Evolutionary conservation across 2,888 invertebrate species (phyloP), one percentile per base, ranked within the genome.

Genomic region (Mesoligia furuncula): DNA sequence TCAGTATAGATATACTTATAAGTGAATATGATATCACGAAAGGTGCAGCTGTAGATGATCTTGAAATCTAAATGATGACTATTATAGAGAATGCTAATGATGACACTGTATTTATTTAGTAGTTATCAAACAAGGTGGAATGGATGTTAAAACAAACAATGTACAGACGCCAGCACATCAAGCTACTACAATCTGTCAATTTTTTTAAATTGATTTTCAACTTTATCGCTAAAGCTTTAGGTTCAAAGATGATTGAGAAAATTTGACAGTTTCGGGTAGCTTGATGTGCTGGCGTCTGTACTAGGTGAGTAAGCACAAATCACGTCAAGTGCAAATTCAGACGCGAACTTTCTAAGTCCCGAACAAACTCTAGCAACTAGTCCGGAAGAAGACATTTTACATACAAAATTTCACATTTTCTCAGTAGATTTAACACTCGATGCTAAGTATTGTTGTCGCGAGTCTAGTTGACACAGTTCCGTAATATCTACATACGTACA

Each of bases 401-500:
- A 62, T 42, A 73, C 36, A 68, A 65, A 73, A 80, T 73, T 57
- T 76, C 77, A 54, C n/a, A 71, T 73, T 77, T 76, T 42, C 85
- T 59, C 73, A 76, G 85, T 75, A 85, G 27, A 77, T 85, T 66
- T 68, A 61, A 72, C 73, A 59, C 69, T 74, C 31, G 7, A 68
- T 57, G 36, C 45, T 54, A 71, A 73, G 70, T 54, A 70, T 76
- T 85, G 83, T 74, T 51, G 57, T 20, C 51, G 70, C 59, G 66
- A 51, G 62, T 57, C 51, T 62, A 74, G 71, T 81, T 84, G 79
- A 80, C 86, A 82, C 75, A 66, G 76, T 82, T 78, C 78, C 36
- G 77, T 73, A 74, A 79, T 73, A 79, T 83, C 76, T 76, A 76
- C 82, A 84, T 72, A 76, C 20, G 20, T 77, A 86, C 80, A 82